These are phyloP conservation scores for Aleiodes testaceus DNA, from an alignment of 2,888 invertebrate genomes.

Conservation along the genomic window DNA sequence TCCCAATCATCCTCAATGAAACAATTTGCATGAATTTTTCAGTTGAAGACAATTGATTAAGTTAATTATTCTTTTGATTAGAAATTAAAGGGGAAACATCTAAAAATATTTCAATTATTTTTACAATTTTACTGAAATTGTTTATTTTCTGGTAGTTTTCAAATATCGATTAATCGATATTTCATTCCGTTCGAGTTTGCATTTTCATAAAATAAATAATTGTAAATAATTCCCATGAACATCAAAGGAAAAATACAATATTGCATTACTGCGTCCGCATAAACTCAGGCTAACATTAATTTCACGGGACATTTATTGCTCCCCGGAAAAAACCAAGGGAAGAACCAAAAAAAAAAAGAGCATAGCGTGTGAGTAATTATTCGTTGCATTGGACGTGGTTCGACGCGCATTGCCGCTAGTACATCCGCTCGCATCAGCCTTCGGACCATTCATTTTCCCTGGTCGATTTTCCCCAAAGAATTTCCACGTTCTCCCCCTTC, in stretches of 20 bases:
- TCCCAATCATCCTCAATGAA: no score
- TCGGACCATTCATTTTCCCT: constrained; percentile 38
- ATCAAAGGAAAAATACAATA: constrained; percentile 11
- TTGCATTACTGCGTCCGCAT: constrained; percentile 27
- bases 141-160: no score
- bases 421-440: constrained; percentile 18
- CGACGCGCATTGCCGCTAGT: constrained; percentile 28
- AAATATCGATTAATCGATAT: neutral
- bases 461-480: constrained; percentile 42
- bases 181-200: no score
- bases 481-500: constrained; percentile 28
- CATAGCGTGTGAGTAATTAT: constrained; percentile 33
- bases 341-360: constrained; percentile 16
- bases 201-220: neutral
- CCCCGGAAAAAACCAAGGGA: constrained; percentile 14
- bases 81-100: no score
- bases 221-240: neutral
- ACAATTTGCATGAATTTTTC: no score
- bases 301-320: constrained; percentile 46
- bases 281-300: constrained; percentile 39
- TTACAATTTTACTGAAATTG: no score
- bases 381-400: constrained; percentile 36
- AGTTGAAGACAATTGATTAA: no score
- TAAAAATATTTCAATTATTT: no score
- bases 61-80: no score